Conservation (phyloP, 2,797 vertebrate genomes). For the Dendrocincla fuliginosa region DNA sequence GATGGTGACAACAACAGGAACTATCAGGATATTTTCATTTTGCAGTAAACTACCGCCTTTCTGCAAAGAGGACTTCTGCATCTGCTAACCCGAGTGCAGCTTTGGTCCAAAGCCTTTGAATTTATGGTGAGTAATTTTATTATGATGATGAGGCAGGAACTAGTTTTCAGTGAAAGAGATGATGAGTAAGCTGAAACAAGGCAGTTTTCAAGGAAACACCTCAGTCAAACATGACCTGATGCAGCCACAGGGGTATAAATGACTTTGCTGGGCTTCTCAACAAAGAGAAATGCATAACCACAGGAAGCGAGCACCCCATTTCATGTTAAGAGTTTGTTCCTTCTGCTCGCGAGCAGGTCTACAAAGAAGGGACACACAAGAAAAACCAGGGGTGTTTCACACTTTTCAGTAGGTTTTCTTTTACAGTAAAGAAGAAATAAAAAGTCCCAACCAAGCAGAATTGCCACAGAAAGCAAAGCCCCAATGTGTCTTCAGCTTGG, state of each 20-base stretch:
- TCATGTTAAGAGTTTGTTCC: constrained; percentile 50
- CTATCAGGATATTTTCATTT: neutral
- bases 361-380: neutral
- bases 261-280: constrained; percentile 54
- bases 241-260: constrained; percentile 24
- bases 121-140: constrained; percentile 40
- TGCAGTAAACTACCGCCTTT: neutral
- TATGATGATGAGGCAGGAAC: constrained; percentile 45
- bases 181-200: constrained; percentile 64
- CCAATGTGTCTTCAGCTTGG: neutral
- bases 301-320: constrained; percentile 58
- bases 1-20: neutral
- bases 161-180: constrained; percentile 49
- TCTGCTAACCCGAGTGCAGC: neutral
- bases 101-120: constrained; percentile 29
- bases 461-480: neutral
- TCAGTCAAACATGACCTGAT: constrained; percentile 34
- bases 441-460: neutral
- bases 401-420: neutral
- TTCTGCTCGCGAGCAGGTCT: neutral
- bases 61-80: neutral
- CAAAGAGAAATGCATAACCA: constrained; percentile 58
- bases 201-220: constrained; percentile 67
- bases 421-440: neutral
- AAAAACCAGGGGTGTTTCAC: neutral